Evolutionary conservation across 2,797 vertebrate genomes (phyloP).

Genomic region (Trichosurus vulpecula): DNA sequence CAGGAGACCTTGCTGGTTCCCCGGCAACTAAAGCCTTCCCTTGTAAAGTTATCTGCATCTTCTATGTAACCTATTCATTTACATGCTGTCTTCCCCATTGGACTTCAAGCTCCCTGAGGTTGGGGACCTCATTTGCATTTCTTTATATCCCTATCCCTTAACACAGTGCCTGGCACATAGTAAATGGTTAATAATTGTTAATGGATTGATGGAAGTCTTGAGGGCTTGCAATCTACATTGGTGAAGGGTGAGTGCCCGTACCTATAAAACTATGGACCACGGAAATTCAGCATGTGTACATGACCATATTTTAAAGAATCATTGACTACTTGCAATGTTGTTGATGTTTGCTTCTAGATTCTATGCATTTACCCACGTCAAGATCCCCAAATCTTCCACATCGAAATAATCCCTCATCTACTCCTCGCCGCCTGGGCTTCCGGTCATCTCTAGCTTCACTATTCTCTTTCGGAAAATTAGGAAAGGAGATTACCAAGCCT

Average conservation of each 20-base stretch:
- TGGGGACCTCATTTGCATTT: background rate
- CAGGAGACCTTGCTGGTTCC: background rate
- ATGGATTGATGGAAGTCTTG: background rate
- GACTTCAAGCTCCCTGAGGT: background rate
- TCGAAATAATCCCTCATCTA: constrained; percentile 73
- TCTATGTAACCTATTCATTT: background rate
- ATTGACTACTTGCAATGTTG: background rate
- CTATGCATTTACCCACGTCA: constrained; percentile 81
- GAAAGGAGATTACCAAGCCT: constrained; percentile 76
- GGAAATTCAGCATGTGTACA: constrained; percentile 3
- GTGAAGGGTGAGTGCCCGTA: background rate
- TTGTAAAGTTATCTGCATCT: background rate
- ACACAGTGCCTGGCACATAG: background rate
- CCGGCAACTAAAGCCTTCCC: background rate
- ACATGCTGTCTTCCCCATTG: background rate
- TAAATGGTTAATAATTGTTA: background rate
- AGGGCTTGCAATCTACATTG: background rate
- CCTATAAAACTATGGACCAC: background rate
- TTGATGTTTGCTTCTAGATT: constrained; percentile 77
- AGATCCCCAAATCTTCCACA: constrained; percentile 69
- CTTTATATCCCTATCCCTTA: background rate
- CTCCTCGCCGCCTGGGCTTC: constrained; percentile 80
- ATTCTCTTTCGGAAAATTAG: constrained; percentile 85
- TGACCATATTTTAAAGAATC: constrained; percentile 2
- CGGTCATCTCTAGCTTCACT: constrained; percentile 85